Conservation (phyloP, 2,888 invertebrate genomes). For the Caenorhabditis sp. region DNA sequence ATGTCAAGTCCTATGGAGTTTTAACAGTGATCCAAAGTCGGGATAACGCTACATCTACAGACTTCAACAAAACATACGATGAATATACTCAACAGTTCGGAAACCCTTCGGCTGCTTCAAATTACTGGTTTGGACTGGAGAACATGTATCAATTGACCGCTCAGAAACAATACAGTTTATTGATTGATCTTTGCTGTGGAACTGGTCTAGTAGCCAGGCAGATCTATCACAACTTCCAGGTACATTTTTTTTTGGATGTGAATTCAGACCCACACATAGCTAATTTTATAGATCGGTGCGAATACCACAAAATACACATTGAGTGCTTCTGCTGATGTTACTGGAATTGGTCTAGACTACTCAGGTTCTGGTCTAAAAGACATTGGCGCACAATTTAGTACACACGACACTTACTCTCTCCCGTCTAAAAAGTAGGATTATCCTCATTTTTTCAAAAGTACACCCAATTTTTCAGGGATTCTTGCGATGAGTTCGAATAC, state of each 20-base stretch:
- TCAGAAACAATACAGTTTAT: conserved; percentile 11
- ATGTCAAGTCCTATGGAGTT: conserved; percentile 12
- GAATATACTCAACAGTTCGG: conserved; percentile 36
- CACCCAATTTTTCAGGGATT: not conserved
- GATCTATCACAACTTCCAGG: conserved; percentile 40
- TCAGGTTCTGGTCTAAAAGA: not conserved
- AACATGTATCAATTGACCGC: conserved; percentile 36
- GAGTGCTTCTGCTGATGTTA: conserved; percentile 24
- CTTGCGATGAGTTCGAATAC: conserved; percentile 32
- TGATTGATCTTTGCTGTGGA: conserved; percentile 43
- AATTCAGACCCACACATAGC: not conserved
- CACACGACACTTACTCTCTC: not conserved
- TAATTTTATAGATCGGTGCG: conserved; percentile 22
- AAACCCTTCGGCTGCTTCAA: conserved; percentile 25
- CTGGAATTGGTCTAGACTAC: conserved; percentile 35
- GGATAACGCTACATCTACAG: conserved; percentile 6
- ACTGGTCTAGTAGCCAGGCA: conserved; percentile 9
- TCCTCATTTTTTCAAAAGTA: not conserved
- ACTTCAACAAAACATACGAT: conserved; percentile 14
- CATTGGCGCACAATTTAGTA: not conserved
- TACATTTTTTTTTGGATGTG: no score
- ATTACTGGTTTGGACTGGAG: conserved; percentile 52
- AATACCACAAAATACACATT: conserved; percentile 22
- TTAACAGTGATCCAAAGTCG: conserved; percentile 39
- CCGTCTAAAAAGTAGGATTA: not conserved